phyloP scores from a whole-genome alignment of 2,888 invertebrate species.

The Luperina testacea region DNA sequence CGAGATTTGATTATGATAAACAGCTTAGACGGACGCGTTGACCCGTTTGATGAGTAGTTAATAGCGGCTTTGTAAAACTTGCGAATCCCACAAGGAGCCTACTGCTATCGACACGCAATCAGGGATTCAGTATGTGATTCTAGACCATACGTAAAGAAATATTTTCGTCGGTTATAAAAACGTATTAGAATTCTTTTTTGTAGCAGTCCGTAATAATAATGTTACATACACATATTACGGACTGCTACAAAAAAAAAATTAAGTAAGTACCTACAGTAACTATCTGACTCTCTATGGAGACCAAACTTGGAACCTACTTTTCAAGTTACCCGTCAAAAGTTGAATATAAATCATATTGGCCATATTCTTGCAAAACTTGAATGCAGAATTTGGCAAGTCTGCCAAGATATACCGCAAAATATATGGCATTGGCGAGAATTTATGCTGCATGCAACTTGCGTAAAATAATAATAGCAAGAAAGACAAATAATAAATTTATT shows the following conservation, averaged over 20 bases:
- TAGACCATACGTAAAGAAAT: too few relatives aligned
- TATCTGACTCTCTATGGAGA: background rate
- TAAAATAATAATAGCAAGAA: background rate
- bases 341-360: constrained; percentile 39
- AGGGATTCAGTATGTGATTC: too few relatives aligned
- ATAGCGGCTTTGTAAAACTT: background rate
- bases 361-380: constrained; percentile 33
- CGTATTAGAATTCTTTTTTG: too few relatives aligned
- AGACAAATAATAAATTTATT: background rate
- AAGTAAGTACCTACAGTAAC: background rate
- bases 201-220: too few relatives aligned
- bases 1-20: background rate
- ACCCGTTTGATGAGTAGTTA: background rate
- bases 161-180: too few relatives aligned
- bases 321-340: background rate
- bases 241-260: background rate
- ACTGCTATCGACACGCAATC: too few relatives aligned
- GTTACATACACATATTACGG: too few relatives aligned
- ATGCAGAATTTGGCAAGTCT: constrained; percentile 37
- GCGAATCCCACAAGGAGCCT: background rate
- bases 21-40: too few relatives aligned
- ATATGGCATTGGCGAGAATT: constrained; percentile 17
- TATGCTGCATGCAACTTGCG: background rate
- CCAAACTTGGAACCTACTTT: background rate
- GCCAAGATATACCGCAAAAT: constrained; percentile 33